phyloP scores from a whole-genome alignment of 2,113 vertebrate species.

The Gobiocypris rarus region DNA sequence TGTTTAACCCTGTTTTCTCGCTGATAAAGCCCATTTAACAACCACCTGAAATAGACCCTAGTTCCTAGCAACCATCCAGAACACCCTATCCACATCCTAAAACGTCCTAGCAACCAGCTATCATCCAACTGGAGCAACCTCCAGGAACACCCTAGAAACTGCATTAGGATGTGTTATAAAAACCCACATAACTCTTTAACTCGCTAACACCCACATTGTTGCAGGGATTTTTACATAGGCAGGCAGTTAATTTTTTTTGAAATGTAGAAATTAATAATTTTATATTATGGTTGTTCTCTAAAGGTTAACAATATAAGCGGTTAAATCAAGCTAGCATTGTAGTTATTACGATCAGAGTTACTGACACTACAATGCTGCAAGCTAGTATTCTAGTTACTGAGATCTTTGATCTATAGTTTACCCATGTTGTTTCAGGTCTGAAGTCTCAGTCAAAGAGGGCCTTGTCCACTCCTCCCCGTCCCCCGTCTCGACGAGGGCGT shows the following conservation, averaged over 20 bases:
- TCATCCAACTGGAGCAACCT: too few species aligned
- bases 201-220: too few species aligned
- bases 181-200: too few species aligned
- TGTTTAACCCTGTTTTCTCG: background rate
- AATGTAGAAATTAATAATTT: background rate
- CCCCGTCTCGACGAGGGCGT: constrained; percentile 93
- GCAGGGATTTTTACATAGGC: too few species aligned
- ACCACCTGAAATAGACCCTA: background rate
- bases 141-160: too few species aligned
- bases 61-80: background rate
- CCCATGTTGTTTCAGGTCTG: constrained; percentile 77
- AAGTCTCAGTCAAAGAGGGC: constrained; percentile 98
- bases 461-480: constrained; percentile 92
- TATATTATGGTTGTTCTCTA: background rate
- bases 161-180: too few species aligned
- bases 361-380: too few species aligned
- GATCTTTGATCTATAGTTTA: constrained; percentile 4
- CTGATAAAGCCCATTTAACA: background rate
- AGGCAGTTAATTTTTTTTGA: too few species aligned
- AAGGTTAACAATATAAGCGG: background rate
- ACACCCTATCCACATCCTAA: background rate
- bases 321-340: background rate
- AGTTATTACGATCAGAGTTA: too few species aligned
- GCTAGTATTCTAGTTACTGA: background rate
- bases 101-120: background rate